Conservation (phyloP, 2,888 invertebrate species). For the Eristalis tenax region DNA sequence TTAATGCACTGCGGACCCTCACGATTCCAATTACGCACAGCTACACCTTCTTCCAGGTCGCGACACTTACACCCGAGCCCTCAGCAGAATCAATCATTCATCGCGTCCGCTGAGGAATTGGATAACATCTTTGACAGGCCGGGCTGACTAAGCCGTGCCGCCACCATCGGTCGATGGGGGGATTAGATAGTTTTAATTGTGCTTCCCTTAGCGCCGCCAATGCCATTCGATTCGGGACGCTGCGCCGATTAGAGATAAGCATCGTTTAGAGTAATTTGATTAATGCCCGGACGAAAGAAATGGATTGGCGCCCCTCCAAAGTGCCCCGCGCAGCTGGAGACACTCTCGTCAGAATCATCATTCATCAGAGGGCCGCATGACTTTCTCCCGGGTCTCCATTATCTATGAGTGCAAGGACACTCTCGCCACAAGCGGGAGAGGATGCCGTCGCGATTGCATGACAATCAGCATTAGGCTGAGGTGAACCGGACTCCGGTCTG, state of each 20-base stretch:
- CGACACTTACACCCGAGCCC: conserved; percentile 30
- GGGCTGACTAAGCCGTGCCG: conserved; percentile 15
- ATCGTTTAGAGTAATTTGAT: conserved; percentile 66
- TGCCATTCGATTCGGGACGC: conserved; percentile 42
- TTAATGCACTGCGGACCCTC: conserved; percentile 37
- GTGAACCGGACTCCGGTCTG: conserved; percentile 51
- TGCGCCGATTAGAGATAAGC: conserved; percentile 44
- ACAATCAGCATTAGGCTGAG: conserved; percentile 44
- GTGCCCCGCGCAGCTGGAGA: conserved; percentile 55
- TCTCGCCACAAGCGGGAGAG: conserved; percentile 23
- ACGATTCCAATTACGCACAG: conserved; percentile 43
- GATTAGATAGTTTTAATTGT: conserved; percentile 45
- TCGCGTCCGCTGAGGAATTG: conserved; percentile 62
- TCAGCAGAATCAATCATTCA: conserved; percentile 57
- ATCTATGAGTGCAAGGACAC: conserved; percentile 22
- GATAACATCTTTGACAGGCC: conserved; percentile 58
- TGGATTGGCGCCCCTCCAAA: conserved; percentile 59
- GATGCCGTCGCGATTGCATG: conserved; percentile 10
- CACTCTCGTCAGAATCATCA: conserved; percentile 16
- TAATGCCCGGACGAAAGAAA: conserved; percentile 51
- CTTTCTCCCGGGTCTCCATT: neutral
- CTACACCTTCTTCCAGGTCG: conserved; percentile 8
- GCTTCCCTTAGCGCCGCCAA: conserved; percentile 44
- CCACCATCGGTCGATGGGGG: conserved; percentile 6
- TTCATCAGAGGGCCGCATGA: neutral